Evolutionary conservation across 2,888 invertebrate genomes (phyloP), one percentile per base, ranked within the genome.

Genomic region (Mythimna lalbum): DNA sequence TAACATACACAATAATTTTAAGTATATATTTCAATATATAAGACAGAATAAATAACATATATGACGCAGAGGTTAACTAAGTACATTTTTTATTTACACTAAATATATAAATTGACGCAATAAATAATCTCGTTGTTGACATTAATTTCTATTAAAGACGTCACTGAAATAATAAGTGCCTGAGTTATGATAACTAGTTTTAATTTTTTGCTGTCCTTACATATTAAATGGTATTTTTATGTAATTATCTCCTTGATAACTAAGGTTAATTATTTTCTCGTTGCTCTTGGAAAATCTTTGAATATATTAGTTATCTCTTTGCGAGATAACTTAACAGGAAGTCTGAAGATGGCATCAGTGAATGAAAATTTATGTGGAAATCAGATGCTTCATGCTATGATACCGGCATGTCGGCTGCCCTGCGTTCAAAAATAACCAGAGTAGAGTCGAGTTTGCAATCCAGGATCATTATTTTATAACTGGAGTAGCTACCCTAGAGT

Each of bases 81-180:
- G 12, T 31, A 36, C n/a, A 27, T 39, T 19, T 0, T 77, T 36
- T 39, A 49, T 69, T 77, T 12, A 21, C 21, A 39, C 39, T 6
- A 21, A 57, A 57, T 57, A 36, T 36, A 36, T 47, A 50, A 9
- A 27, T n/a, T 55, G 36, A 23, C 12, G 6, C 36, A 43, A 52
- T 47, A 47, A 56, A 64, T 73, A 21, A 33, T 50, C 6, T 14
- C 6, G 14, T 33, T 17, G 21, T 50, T 14, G 23, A 17, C 52
- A 62, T 39, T 68, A 53, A 75, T 78, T 77, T 70, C 47, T 52
- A 43, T 65, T 14, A 53, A 43, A 57, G 50, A 70, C 71, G 61
- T 71, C 72, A 69, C 53, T 52, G 23, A 63, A 50, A 52, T 49
- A 77, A 67, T 50, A 61, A 62, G 49, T 57, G 4, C 3, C 23